Evolutionary conservation across 1,140 invertebrate genomes (phyloP), one percentile per base, ranked within the genome.

Genomic region (Diabrotica undecimpunctata): DNA sequence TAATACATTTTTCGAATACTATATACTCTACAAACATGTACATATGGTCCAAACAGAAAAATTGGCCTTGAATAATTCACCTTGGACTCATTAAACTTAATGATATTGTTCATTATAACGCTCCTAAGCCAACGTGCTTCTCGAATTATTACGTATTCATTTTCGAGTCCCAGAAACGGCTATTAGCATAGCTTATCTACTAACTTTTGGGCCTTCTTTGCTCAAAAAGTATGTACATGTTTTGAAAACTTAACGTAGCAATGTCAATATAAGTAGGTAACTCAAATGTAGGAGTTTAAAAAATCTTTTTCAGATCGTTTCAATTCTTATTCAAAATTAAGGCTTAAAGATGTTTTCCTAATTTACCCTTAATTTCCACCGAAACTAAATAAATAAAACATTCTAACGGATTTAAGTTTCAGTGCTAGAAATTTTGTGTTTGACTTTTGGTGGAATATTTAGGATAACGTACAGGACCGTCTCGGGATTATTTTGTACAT

Each of bases 241-340:
- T 14, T 61, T 11, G 38, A 7, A 7, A 10, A 1, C n/a, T 14
- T 50, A 13, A 61, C 46, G 39, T 65, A 64, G 56, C 37, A 50
- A 59, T 67, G 66, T 67, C 66, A 67, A 67, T 66, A 65, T 65
- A 55, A 25, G 10, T 55, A 55, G n/a, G 10, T 25, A 61, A 46
- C 12, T 65, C 25, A 37, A 38, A 58, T 38, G 57, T 60, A 54
- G 57, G 41, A 54, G 54, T 52, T 65, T n/a, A 25, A 54, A 54
- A 46, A 46, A 46, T 46, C 8, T 46, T 10, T 46, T 10, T 46
- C n/a, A 46, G 25, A 25, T 25, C 25, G 46, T 10, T 50, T 9
- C 10, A 55, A 59, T 59, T 35, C 12, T 37, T 58, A 41, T 59
- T 41, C 38, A 25, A 7, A 53, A 12, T 6, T 8, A 53, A 53